Conservation (phyloP, 2,113 vertebrate genomes). For the Oreotrochilus melanogaster region DNA sequence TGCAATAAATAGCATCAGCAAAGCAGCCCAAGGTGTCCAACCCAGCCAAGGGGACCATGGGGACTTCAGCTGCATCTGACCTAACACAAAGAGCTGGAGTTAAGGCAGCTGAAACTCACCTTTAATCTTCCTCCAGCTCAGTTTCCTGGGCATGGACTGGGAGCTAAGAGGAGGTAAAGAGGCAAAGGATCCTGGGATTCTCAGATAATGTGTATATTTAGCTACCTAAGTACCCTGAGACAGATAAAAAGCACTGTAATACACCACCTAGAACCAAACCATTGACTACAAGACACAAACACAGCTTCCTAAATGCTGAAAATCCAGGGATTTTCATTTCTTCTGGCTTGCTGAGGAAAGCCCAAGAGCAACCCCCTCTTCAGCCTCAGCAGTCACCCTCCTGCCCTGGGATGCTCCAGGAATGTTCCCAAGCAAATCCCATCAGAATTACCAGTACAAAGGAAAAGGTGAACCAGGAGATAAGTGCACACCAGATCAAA, state of each 20-base stretch:
- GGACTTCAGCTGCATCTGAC: neutral
- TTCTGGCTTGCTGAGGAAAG: neutral
- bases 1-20: neutral
- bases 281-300: neutral
- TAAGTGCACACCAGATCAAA: neutral
- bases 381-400: neutral
- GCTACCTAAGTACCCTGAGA: neutral
- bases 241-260: neutral
- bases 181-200: neutral
- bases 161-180: neutral
- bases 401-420: fast-evolving
- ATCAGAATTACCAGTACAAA: neutral
- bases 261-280: neutral
- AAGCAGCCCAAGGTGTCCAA: neutral
- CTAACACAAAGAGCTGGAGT: neutral
- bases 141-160: neutral
- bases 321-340: neutral
- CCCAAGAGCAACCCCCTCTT: neutral
- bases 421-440: fast-evolving
- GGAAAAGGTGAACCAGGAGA: neutral
- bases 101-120: neutral
- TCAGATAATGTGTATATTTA: constrained; percentile 29
- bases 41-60: neutral
- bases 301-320: neutral
- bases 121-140: neutral